phyloP scores from a whole-genome alignment of 2,888 invertebrate genomes.

The Tetheella fluctuosa region DNA sequence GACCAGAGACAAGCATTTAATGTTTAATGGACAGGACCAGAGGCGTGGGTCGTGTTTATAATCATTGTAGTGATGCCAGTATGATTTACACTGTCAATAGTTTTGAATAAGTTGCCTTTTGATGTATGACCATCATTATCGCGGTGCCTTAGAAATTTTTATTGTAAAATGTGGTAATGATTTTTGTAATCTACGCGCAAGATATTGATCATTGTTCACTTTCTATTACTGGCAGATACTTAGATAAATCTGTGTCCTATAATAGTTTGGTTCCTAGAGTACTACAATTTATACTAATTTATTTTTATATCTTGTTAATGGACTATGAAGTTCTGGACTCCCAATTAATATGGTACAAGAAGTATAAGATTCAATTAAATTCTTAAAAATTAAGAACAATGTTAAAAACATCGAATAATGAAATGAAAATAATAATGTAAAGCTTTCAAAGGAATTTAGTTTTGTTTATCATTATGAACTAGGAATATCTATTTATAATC shows the following conservation, averaged over 20 bases:
- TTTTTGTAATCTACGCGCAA: constrained; percentile 24
- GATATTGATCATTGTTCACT: constrained; percentile 7
- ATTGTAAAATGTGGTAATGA: constrained; percentile 34
- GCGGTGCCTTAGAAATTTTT: constrained; percentile 19
- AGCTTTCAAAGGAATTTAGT: no score
- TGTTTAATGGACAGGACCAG: constrained; percentile 43
- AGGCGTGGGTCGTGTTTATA: constrained; percentile 41
- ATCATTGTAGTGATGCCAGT: constrained; percentile 44
- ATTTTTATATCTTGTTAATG: no score
- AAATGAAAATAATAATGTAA: no score
- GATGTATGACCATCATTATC: constrained; percentile 27
- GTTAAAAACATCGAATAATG: no score
- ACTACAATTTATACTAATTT: no score
- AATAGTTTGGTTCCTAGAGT: background rate
- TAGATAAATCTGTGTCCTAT: background rate
- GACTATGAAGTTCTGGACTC: no score
- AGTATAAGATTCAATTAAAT: no score
- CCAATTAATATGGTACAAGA: no score
- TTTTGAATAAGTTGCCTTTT: constrained; percentile 40
- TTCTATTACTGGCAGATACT: background rate
- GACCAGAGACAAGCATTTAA: constrained; percentile 41
- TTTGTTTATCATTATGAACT: no score
- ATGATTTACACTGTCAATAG: constrained; percentile 42
- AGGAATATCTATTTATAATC: no score
- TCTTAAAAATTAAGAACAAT: no score